These are phyloP conservation scores for Stichopus horrens DNA, from an alignment of 53 echinoderm and acorn worm genomes.

Conservation along the genomic window DNA sequence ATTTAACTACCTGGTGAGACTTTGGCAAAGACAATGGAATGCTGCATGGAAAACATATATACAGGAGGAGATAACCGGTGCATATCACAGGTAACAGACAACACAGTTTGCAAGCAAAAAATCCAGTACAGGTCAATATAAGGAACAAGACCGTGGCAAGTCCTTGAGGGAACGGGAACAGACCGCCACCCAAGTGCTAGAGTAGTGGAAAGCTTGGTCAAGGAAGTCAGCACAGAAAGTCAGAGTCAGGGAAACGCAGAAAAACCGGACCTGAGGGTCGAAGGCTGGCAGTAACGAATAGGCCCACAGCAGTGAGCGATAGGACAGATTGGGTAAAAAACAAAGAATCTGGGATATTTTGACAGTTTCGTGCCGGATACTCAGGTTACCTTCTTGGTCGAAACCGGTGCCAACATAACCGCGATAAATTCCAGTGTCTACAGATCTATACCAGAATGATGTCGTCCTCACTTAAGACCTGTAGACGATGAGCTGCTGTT, in stretches of 20 bases:
- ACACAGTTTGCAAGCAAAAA: too few species aligned
- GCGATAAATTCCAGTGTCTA: too few species aligned
- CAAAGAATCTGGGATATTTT: not conserved
- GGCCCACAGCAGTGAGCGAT: not conserved
- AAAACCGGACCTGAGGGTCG: not conserved
- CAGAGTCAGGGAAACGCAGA: not conserved
- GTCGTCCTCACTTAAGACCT: not conserved
- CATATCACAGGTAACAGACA: too few species aligned
- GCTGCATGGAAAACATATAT: not conserved
- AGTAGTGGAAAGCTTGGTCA: not conserved
- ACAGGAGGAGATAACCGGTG: too few species aligned
- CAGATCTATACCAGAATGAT: not conserved
- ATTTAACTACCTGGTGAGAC: not conserved
- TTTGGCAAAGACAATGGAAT: not conserved
- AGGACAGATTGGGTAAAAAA: not conserved
- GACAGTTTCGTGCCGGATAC: not conserved
- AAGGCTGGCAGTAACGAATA: not conserved
- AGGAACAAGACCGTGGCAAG: too few species aligned
- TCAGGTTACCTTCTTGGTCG: not conserved
- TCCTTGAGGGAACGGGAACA: too few species aligned
- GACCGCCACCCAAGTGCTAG: not conserved
- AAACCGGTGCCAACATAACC: slow-evolving; percentile 15
- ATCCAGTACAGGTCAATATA: too few species aligned
- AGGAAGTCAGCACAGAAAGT: not conserved
- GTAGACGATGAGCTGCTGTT: not conserved